A percentile compares a stretch with the other conserved stretches of the same genome.
Conservation (phyloP, 2,888 invertebrate species). For the Ypsolopha scabrella region DNA sequence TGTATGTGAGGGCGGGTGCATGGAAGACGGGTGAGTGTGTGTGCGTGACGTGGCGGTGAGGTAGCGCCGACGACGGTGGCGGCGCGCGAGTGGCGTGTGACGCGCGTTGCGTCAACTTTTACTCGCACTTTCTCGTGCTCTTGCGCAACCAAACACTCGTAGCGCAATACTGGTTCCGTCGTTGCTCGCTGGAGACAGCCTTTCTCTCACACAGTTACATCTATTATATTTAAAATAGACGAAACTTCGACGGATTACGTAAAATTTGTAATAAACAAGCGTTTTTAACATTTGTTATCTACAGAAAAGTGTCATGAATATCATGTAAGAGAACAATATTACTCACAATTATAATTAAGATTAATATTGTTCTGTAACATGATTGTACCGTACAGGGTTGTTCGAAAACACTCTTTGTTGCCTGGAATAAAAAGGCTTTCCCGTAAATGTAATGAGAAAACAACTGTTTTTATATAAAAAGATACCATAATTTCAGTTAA, state of each 20-base stretch:
- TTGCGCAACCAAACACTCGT: constrained; percentile 50
- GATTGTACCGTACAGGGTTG: too few relatives aligned
- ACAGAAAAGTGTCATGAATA: too few relatives aligned
- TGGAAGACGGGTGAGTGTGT: constrained; percentile 9
- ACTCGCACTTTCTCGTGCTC: constrained; percentile 67
- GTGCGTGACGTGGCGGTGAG: constrained; percentile 13
- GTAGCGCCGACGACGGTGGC: background rate
- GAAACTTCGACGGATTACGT: background rate
- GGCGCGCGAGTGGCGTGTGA: constrained; percentile 26
- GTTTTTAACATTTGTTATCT: too few relatives aligned
- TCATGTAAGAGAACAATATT: too few relatives aligned
- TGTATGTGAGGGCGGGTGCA: background rate
- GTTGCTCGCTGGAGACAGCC: constrained; percentile 39
- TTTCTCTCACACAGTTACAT: constrained; percentile 16
- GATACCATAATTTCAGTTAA: background rate
- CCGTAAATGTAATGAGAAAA: too few relatives aligned
- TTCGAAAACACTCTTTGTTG: too few relatives aligned
- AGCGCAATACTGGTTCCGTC: constrained; percentile 52
- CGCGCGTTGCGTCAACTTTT: constrained; percentile 68
- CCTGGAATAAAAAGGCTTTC: too few relatives aligned
- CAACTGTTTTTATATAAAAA: background rate
- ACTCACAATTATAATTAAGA: too few relatives aligned
- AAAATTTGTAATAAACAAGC: background rate
- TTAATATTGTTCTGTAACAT: too few relatives aligned
- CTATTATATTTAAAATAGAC: background rate